Base-by-base conservation (phyloP, 2,113 vertebrate species). In the Etheostoma spectabile region DNA sequence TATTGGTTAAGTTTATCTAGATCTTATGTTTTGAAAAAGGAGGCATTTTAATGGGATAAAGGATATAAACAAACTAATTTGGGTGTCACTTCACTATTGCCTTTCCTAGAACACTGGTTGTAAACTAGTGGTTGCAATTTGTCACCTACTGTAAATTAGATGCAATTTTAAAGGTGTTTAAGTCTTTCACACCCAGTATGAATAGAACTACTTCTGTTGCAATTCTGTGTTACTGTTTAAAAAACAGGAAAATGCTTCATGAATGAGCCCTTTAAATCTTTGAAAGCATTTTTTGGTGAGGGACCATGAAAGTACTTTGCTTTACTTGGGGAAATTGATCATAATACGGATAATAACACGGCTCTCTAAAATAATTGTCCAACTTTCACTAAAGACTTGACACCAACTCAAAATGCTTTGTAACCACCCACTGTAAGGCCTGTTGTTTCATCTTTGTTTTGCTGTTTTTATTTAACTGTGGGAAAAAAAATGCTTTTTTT, bases 381-480 rank as follows among this genome's bases (percentile, higher is more conserved):
- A 27, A 33, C 30, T 64, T 68, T 73, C 24, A 59, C 46, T 78
- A 1, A 80, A 62, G 56, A 68, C 63, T 80, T 67, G 30, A 59
- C 22, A 38, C 60, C n/a, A 53, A 10, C 42, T 82, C 30, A 68
- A 62, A 77, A 69, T 12, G 4, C 48, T 86, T 76, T 80, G 77
- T 71, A 33, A 86, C 70, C 66, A 30, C 66, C 80, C 73, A 72
- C 73, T 80, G 68, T 67, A 83, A 24, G 24, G 55, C 82, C 82
- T 82, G 88, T 74, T 82, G 77, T 87, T 85, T 63, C 12, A 77
- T 76, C 73, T 82, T 85, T 88, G 74, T 91, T 84, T 86, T 83
- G 76, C 84, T 85, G 11, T 84, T 92, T 89, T 85, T 91, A 88
- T 94, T 94, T 93, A 91, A 93, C 76, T 93, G 91, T 93, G 88